phyloP scores from a whole-genome alignment of 2,888 invertebrate genomes.

The Helicoverpa assulta region DNA sequence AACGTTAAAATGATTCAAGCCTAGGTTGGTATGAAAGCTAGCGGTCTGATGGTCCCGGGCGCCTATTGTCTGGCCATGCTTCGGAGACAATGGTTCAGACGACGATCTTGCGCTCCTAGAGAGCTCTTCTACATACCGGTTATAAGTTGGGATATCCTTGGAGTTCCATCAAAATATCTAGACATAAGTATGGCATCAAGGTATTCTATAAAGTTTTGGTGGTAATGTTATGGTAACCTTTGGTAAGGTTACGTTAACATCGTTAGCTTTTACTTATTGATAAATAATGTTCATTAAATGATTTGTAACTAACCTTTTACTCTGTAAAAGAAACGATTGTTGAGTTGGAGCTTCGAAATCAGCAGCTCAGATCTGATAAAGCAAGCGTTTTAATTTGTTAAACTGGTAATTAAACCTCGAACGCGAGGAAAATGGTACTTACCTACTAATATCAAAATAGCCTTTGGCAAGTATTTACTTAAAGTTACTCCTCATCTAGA shows the following conservation, averaged over 20 bases:
- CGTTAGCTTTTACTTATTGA: no score
- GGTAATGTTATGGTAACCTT: no score
- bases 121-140: conserved; percentile 22
- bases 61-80: conserved; percentile 55
- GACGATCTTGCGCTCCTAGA: conserved; percentile 22
- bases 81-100: conserved; percentile 49
- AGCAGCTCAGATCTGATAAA: not conserved
- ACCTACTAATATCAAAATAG: not conserved
- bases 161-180: conserved; percentile 9
- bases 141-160: conserved; percentile 15
- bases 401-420: not conserved
- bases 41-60: conserved; percentile 51
- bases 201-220: no score
- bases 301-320: no score
- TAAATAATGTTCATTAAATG: no score
- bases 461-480: conserved; percentile 11
- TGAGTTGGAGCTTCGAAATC: no score
- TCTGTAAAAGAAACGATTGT: no score
- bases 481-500: not conserved
- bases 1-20: conserved; percentile 32
- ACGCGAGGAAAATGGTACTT: not conserved
- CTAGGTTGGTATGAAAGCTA: conserved; percentile 47
- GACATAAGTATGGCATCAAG: not conserved
- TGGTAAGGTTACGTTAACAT: no score
- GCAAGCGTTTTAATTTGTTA: not conserved